Evolutionary conservation across 2,113 vertebrate species (phyloP).

Genomic region (Crotalus horridus): DNA sequence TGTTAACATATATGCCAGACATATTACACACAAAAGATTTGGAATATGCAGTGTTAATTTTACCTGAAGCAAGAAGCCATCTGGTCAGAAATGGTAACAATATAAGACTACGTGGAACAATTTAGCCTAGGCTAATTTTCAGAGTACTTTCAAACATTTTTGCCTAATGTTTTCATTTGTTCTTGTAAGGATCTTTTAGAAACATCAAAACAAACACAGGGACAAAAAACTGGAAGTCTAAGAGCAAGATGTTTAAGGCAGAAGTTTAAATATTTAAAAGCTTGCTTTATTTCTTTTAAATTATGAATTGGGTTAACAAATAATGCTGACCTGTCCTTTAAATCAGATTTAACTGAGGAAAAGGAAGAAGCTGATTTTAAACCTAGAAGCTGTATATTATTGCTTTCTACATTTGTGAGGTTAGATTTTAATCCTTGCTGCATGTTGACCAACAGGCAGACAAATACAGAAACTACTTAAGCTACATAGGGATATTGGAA

Average conservation of each 20-base stretch:
- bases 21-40: fast-evolving
- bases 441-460: not conserved
- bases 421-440: constrained; percentile 3
- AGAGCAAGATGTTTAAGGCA: not conserved
- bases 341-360: not conserved
- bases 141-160: not conserved
- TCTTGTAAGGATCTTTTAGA: not conserved
- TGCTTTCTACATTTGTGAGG: not conserved
- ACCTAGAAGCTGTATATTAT: not conserved
- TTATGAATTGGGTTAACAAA: not conserved
- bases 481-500: constrained; percentile 1
- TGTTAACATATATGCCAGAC: constrained; percentile 17
- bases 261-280: constrained; percentile 8
- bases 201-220: not conserved
- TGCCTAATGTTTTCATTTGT: not conserved
- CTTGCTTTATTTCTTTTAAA: constrained; percentile 6
- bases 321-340: not conserved
- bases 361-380: constrained; percentile 6
- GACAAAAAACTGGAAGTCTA: not conserved
- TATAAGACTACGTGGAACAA: not conserved
- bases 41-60: not conserved
- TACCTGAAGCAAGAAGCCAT: not conserved
- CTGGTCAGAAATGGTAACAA: not conserved
- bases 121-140: not conserved
- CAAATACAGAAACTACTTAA: not conserved